Evolutionary conservation across 2,797 vertebrate species (phyloP).

Genomic region (Coilia nasus): DNA sequence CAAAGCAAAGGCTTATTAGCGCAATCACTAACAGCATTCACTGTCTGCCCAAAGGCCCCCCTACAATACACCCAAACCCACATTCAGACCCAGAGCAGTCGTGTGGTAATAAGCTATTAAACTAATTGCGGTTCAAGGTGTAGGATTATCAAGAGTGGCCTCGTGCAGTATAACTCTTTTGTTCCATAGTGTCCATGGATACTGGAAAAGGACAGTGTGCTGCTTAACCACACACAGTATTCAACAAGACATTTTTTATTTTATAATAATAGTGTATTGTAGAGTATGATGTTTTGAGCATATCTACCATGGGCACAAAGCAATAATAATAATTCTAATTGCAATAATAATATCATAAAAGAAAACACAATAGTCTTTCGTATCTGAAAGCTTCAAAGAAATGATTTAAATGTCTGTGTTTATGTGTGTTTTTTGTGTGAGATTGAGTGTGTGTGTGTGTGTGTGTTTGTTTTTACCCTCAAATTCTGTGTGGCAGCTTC

Average conservation of each 20-base stretch:
- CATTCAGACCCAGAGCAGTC: neutral
- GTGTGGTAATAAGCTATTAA: conserved; percentile 15
- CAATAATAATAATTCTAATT: too few species aligned
- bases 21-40: conserved; percentile 51
- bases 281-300: neutral
- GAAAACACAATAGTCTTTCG: neutral
- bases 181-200: neutral
- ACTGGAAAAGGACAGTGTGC: neutral
- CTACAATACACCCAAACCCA: conserved; percentile 3
- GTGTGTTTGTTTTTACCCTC: neutral
- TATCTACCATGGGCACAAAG: neutral
- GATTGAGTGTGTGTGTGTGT: conserved; percentile 30
- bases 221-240: neutral
- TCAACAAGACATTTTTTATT: neutral
- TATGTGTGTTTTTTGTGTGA: neutral
- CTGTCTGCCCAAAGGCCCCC: neutral
- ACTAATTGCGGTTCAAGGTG: conserved; percentile 18
- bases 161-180: neutral
- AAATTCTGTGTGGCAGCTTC: neutral
- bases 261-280: neutral
- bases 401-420: neutral
- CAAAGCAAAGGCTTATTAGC: conserved; percentile 52
- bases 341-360: neutral
- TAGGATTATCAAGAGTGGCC: neutral
- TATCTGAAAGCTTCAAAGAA: neutral